Conservation (phyloP, 2,113 vertebrate species). For the Orycteropus afer region DNA sequence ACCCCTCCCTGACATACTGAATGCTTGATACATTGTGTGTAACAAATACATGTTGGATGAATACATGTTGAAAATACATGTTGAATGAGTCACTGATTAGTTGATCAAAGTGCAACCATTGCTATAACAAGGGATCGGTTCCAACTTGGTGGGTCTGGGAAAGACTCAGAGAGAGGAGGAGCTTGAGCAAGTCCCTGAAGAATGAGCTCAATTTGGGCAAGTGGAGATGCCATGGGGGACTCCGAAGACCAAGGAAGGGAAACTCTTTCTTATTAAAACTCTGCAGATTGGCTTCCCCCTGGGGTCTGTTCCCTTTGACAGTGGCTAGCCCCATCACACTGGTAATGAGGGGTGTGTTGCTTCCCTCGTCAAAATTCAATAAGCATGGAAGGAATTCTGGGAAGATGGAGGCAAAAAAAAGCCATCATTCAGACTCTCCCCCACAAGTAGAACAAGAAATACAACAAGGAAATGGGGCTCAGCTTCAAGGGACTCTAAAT, state of each 20-base stretch:
- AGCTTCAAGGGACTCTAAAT: not conserved
- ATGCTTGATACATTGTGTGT: not conserved
- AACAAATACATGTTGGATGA: not conserved
- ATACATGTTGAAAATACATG: no score
- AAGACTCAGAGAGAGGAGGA: not conserved
- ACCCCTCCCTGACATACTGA: not conserved
- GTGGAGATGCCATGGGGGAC: not conserved
- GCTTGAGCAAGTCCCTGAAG: not conserved
- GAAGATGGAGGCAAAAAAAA: not conserved
- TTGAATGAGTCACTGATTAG: not conserved
- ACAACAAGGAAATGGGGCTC: not conserved
- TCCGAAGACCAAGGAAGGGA: not conserved
- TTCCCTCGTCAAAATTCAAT: not conserved
- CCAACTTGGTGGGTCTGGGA: not conserved
- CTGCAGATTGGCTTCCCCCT: not conserved
- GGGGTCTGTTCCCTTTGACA: not conserved
- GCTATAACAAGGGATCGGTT: conserved; percentile 28
- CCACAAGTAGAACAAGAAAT: not conserved
- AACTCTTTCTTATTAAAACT: not conserved
- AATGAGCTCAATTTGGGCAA: not conserved
- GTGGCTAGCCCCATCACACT: not conserved
- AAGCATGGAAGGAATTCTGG: not conserved
- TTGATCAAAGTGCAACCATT: not conserved
- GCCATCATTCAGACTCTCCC: no score
- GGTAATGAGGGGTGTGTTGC: not conserved